Conservation (phyloP, 2,113 vertebrate species). For the Anhinga anhinga region DNA sequence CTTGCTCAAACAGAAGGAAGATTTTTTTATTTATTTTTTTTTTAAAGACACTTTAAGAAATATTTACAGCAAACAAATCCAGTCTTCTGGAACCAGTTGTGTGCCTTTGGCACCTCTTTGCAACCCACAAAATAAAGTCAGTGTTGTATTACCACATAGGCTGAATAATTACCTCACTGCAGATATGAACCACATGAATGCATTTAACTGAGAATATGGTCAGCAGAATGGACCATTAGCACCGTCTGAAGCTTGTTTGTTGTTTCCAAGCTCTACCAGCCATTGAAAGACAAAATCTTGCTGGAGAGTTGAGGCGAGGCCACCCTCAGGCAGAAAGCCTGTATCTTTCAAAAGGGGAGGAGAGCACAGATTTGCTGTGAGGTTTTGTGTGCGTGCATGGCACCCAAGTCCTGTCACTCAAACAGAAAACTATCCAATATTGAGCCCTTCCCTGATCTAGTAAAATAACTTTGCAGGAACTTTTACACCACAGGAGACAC, state of each 20-base stretch:
- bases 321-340: background rate
- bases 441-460: background rate
- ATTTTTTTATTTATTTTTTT: background rate
- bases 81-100: background rate
- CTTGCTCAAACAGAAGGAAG: background rate
- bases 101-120: slow-evolving; percentile 8
- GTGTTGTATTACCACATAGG: slow-evolving; percentile 24
- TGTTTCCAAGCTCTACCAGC: background rate
- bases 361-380: background rate
- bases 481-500: background rate
- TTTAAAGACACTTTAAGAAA: background rate
- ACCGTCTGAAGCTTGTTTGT: slow-evolving; percentile 42
- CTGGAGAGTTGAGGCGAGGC: background rate
- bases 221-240: slow-evolving; percentile 26
- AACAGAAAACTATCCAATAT: background rate
- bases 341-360: background rate
- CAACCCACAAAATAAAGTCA: slow-evolving; percentile 38
- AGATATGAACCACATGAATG: slow-evolving; percentile 30
- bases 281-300: background rate
- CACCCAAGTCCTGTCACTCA: background rate
- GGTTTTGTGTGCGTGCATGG: background rate
- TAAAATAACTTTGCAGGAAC: background rate
- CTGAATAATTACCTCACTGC: slow-evolving; percentile 2
- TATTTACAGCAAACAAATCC: slow-evolving; percentile 3
- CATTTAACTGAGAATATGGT: slow-evolving; percentile 31